A percentile compares a stretch with the other conserved stretches of the same genome.
phyloP scores from a whole-genome alignment of 2,113 vertebrate genomes.

The Cisticola juncidis region DNA sequence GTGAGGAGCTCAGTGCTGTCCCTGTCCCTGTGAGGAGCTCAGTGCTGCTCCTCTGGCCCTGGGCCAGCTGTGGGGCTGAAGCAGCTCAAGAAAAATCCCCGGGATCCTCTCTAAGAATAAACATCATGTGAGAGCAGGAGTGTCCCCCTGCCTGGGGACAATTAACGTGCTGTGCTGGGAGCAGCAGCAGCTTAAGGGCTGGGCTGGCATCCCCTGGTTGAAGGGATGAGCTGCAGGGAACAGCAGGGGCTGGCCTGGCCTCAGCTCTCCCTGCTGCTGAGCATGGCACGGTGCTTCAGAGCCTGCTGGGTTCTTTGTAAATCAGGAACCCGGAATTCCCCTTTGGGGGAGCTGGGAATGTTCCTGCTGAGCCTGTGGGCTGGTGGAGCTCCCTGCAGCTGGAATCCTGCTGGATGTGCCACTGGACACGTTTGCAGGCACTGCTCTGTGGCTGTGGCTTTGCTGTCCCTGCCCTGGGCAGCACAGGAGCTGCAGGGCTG shows the following conservation, averaged over 20 bases:
- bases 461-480: fast-evolving
- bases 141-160: background rate
- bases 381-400: fast-evolving
- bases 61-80: background rate
- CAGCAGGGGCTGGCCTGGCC: background rate
- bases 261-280: background rate
- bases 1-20: background rate
- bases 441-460: background rate
- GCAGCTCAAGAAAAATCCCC: background rate
- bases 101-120: constrained; percentile 45
- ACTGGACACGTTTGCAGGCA: fast-evolving
- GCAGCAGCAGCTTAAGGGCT: background rate
- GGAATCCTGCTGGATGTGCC: too few species aligned
- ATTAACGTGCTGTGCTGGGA: background rate
- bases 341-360: fast-evolving
- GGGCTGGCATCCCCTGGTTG: background rate
- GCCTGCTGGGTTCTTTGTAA: background rate
- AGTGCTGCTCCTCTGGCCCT: background rate
- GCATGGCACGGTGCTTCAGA: background rate
- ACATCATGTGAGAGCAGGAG: constrained; percentile 2
- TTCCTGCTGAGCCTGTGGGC: fast-evolving
- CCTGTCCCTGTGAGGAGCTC: background rate
- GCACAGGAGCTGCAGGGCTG: background rate
- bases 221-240: background rate
- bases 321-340: fast-evolving